phyloP scores from a whole-genome alignment of 2,888 invertebrate genomes.

The Nematopogon swammerdamellus region DNA sequence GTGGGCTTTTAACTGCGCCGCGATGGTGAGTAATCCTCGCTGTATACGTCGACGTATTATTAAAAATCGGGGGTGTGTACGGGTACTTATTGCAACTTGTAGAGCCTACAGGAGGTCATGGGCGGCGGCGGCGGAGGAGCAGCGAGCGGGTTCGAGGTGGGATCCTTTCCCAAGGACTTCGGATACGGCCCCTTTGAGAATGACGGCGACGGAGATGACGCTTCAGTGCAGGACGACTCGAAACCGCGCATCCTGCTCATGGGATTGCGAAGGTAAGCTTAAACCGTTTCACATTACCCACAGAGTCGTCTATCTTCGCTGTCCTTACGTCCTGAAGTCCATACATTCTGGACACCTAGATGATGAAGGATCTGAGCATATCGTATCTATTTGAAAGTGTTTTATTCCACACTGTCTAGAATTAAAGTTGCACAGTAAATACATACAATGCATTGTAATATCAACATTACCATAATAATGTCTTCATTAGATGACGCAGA shows the following conservation, averaged over 20 bases:
- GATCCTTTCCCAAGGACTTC: slow-evolving; percentile 86
- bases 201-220: slow-evolving; percentile 64
- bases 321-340: too few relatives aligned
- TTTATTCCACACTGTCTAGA: too few relatives aligned
- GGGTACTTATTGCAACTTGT: background rate
- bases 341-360: too few relatives aligned
- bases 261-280: slow-evolving; percentile 80
- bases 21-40: too few relatives aligned
- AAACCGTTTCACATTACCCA: slow-evolving; percentile 1
- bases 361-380: too few relatives aligned
- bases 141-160: slow-evolving; percentile 48
- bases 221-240: slow-evolving; percentile 66
- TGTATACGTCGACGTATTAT: too few relatives aligned
- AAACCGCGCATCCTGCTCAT: slow-evolving; percentile 93
- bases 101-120: background rate
- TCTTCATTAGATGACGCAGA: too few relatives aligned
- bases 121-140: slow-evolving; percentile 28
- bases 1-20: too few relatives aligned
- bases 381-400: too few relatives aligned
- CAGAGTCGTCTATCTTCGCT: too few relatives aligned
- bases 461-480: background rate
- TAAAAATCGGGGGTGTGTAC: too few relatives aligned
- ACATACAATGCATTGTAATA: background rate
- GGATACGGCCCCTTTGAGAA: slow-evolving; percentile 88
- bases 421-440: background rate